These are phyloP conservation scores for Diadophis punctatus DNA, from an alignment of 2,113 vertebrate species.

Conservation along the genomic window DNA sequence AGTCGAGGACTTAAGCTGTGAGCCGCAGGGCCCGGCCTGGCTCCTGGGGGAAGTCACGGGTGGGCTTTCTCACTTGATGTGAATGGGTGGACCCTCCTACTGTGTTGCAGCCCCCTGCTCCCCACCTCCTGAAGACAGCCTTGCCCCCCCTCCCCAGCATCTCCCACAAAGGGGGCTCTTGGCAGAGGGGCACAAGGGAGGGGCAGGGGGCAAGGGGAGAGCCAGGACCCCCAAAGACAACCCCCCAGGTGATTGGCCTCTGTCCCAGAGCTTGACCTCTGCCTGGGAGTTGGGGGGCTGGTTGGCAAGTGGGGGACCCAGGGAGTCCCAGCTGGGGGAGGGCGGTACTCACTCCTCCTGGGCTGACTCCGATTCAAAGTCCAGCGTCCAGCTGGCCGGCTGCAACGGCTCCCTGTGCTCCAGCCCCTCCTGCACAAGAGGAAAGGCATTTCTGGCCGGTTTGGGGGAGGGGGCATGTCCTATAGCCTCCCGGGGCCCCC, in stretches of 20 bases:
- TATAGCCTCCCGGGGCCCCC: background rate
- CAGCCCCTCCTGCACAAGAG: background rate
- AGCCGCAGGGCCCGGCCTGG: no score
- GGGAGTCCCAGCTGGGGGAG: rapidly evolving
- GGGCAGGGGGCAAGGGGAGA: background rate
- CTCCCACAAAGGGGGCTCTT: background rate
- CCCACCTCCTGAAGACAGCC: background rate
- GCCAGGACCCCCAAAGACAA: background rate
- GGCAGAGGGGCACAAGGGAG: background rate
- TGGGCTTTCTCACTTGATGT: background rate
- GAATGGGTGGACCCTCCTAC: background rate
- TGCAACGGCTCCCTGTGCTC: background rate
- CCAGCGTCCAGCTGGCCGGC: background rate
- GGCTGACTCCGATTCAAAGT: background rate
- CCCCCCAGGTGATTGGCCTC: background rate
- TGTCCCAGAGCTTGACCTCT: background rate
- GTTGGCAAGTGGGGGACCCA: rapidly evolving
- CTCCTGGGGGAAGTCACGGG: background rate
- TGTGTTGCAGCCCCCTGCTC: background rate
- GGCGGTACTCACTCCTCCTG: background rate
- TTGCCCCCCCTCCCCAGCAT: background rate
- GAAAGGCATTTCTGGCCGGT: background rate
- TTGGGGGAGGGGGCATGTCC: background rate
- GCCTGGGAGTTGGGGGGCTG: background rate
- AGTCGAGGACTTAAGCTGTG: no score